Evolutionary conservation across 2,888 invertebrate genomes (phyloP).

Genomic region (Nomada hirtipes): DNA sequence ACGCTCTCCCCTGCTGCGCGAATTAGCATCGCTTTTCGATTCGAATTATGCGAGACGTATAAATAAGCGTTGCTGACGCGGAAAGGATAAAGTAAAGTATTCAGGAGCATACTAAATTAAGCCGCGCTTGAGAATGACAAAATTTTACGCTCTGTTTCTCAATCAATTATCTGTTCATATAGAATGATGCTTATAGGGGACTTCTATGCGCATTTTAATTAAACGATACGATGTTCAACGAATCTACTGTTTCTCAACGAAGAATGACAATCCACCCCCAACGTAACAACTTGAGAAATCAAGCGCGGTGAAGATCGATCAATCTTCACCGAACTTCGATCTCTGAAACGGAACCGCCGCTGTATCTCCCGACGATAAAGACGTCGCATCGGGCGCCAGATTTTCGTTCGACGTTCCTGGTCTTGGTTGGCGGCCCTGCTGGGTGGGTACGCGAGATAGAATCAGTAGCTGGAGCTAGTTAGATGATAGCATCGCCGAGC

Average conservation of each 20-base stretch:
- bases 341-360: background rate
- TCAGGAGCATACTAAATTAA: too few species aligned
- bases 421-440: constrained; percentile 77
- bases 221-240: too few species aligned
- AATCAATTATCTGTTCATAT: too few species aligned
- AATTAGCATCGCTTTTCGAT: constrained; percentile 22
- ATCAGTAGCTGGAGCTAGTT: constrained; percentile 87
- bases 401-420: constrained; percentile 77
- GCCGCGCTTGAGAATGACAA: too few species aligned
- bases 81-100: too few species aligned
- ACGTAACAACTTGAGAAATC: too few species aligned
- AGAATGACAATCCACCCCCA: too few species aligned
- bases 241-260: too few species aligned
- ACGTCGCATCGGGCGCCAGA: constrained; percentile 62
- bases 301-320: too few species aligned
- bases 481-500: constrained; percentile 86
- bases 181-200: too few species aligned
- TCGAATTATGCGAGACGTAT: background rate
- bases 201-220: too few species aligned
- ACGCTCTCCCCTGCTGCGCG: constrained; percentile 27
- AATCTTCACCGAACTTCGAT: background rate
- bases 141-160: too few species aligned
- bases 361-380: constrained; percentile 43
- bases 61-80: background rate
- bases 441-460: constrained; percentile 84